Base-by-base conservation (phyloP, 2,797 vertebrate species). In the Argentina silus region DNA sequence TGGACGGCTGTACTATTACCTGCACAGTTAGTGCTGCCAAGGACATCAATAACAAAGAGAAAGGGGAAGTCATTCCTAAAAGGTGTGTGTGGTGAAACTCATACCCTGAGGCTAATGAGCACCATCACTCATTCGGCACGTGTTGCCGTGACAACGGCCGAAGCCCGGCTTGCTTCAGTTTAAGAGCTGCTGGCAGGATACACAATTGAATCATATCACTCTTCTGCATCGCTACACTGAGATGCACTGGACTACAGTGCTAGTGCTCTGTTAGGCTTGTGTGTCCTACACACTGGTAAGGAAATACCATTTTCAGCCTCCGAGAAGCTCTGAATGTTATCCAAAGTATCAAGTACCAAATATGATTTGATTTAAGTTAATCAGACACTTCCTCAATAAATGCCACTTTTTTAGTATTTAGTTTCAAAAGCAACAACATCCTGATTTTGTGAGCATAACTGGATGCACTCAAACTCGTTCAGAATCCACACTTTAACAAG, bases 1-100 rank as follows among this genome's bases (percentile, higher is more conserved):
- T 9, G 44, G 60, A 9, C 44, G 12, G 64, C 11, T 69, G 61
- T 69, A 56, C 61, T 61, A 62, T 50, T 84, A 81, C 91, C 90
- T 15, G 9, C 74, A 81, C 83, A 89, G 19, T 48, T 61, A 79
- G 78, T 17, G 73, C 85, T 90, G 82, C 66, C 70, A 19, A 78
- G 72, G 47, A 69, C 11, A 59, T 81, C 78, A 78, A 11, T 60
- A 61, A 9, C 71, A 73, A 45, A 69, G 9, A 43, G 65, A 78
- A 9, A 77, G 62, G 76, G 62, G 53, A 12, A 73, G 55, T 1
- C 42, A 69, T 27, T 55, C 2, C 43, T 47, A 53, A 70, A 60
- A 8, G 53, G 62, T 56, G 66, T 67, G 36, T 74, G 43, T 5
- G 19, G 27, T 53, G 47, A 27, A 56, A 56, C 17, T 69, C 7